Percentiles rank a stretch among this genome's conserved stretches.
Evolutionary conservation across 1,140 invertebrate genomes (phyloP).

Genomic region (Drosophila nikananu): DNA sequence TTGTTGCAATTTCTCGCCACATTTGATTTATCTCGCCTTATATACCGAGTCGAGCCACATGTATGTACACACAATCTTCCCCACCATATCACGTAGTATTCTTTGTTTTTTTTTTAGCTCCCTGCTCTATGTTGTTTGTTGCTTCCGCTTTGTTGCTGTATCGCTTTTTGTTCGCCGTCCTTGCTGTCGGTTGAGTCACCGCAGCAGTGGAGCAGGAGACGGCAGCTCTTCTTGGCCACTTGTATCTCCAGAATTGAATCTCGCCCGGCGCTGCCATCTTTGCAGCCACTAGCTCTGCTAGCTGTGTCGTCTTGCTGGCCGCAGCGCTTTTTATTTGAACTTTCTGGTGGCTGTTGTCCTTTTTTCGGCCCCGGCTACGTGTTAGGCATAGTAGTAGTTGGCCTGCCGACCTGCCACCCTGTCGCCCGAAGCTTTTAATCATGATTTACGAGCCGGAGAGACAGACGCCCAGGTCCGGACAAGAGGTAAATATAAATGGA

Average conservation of each 20-base stretch:
- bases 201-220: slow-evolving; percentile 36
- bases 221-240: slow-evolving; percentile 73
- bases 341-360: slow-evolving; percentile 38
- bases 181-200: slow-evolving; percentile 69
- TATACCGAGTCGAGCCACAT: slow-evolving; percentile 54
- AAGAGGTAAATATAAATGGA: slow-evolving; percentile 85
- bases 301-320: slow-evolving; percentile 67
- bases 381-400: slow-evolving; percentile 71
- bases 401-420: slow-evolving; percentile 40
- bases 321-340: slow-evolving; percentile 73
- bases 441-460: slow-evolving; percentile 79
- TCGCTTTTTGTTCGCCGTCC: slow-evolving; percentile 23
- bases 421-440: slow-evolving; percentile 84
- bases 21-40: slow-evolving; percentile 83
- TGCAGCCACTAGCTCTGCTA: slow-evolving; percentile 41
- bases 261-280: slow-evolving; percentile 64
- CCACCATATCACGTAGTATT: slow-evolving; percentile 60
- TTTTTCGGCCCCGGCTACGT: slow-evolving; percentile 52
- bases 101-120: slow-evolving; percentile 20
- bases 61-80: slow-evolving; percentile 50
- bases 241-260: slow-evolving; percentile 81
- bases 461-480: slow-evolving; percentile 60
- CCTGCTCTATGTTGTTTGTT: slow-evolving; percentile 53
- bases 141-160: slow-evolving; percentile 39
- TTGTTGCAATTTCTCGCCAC: slow-evolving; percentile 84